Percentiles rank a stretch among this genome's conserved stretches.
Conservation (phyloP, 2,113 vertebrate species). For the Chlorodrepanis virens region DNA sequence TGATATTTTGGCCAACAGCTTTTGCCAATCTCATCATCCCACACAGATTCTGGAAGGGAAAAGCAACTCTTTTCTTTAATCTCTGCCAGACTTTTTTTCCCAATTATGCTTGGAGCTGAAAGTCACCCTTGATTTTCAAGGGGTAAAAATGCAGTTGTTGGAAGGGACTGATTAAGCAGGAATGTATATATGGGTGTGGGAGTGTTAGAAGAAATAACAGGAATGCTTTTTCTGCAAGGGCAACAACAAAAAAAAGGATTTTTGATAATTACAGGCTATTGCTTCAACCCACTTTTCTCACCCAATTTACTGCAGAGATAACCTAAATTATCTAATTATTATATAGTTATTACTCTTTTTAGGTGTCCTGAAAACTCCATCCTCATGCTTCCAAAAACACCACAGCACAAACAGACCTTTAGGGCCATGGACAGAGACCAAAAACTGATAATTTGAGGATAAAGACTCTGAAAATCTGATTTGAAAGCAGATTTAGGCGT, state of each 20-base stretch:
- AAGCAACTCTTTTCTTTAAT: background rate
- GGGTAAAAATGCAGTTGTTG: background rate
- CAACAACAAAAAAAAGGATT: background rate
- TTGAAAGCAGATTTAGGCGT: background rate
- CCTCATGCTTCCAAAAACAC: background rate
- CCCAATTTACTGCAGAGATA: background rate
- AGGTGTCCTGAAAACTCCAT: background rate
- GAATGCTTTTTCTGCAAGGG: background rate
- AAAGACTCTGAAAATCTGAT: background rate
- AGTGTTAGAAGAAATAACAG: background rate
- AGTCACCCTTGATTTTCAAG: conserved; percentile 27
- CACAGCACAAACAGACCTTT: background rate
- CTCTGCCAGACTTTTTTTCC: background rate
- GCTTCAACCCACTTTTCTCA: background rate
- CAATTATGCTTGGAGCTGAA: background rate
- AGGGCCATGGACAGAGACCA: background rate
- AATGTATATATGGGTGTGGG: background rate
- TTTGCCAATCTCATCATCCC: conserved; percentile 10
- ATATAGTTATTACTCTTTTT: background rate
- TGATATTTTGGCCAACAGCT: conserved; percentile 32
- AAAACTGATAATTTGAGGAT: background rate
- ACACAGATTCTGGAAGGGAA: conserved; percentile 24
- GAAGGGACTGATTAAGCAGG: background rate
- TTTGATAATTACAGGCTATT: background rate
- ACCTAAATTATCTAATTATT: background rate